These are phyloP conservation scores for Hycleus phaleratus DNA, from an alignment of 1,140 invertebrate species.

Conservation along the genomic window DNA sequence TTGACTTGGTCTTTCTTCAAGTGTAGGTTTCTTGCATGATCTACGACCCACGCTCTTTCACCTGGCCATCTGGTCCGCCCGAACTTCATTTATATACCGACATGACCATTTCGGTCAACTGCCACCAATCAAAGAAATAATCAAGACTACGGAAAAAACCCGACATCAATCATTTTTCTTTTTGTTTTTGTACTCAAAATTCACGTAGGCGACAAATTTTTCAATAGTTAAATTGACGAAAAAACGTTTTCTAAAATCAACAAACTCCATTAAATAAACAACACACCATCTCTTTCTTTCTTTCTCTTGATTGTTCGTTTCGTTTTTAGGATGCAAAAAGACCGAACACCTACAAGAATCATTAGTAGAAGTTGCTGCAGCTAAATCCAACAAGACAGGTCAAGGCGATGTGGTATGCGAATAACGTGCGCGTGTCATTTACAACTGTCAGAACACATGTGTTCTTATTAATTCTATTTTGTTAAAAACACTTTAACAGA, in stretches of 20 bases:
- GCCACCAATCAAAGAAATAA: constrained; percentile 2
- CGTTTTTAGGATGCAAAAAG: neutral
- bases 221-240: too few relatives aligned
- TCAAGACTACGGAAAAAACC: neutral
- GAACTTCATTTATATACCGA: constrained; percentile 1
- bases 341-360: neutral
- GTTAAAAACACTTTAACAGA: neutral
- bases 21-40: too few relatives aligned
- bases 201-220: too few relatives aligned
- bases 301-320: too few relatives aligned
- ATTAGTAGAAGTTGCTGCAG: neutral
- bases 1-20: too few relatives aligned
- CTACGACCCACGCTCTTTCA: constrained; percentile 13
- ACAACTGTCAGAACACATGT: constrained; percentile 16
- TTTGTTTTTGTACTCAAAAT: too few relatives aligned
- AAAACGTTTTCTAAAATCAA: too few relatives aligned
- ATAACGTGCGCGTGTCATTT: constrained; percentile 10
- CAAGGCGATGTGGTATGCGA: neutral
- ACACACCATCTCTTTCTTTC: neutral
- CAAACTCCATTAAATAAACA: neutral
- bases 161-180: neutral
- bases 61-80: constrained; percentile 17
- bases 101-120: constrained; percentile 2
- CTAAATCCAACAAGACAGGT: neutral
- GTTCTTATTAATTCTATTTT: constrained; percentile 14